A percentile compares a stretch with the other conserved stretches of the same genome.
These are phyloP conservation scores for Venturia canescens DNA, from an alignment of 1,140 invertebrate species.

Conservation along the genomic window DNA sequence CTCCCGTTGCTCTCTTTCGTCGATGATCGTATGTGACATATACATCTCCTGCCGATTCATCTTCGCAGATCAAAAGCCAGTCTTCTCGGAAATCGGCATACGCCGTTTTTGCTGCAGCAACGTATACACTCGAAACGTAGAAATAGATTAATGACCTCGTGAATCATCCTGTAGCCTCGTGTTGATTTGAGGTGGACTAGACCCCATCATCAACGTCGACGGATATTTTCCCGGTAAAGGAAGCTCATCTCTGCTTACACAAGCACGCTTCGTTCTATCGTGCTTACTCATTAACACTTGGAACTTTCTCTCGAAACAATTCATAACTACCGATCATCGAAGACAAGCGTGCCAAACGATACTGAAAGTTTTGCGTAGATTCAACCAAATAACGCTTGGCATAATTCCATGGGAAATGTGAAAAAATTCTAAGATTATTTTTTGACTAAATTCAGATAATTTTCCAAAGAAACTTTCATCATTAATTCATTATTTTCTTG, in stretches of 20 bases:
- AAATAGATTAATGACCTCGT: constrained; percentile 58
- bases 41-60: constrained; percentile 49
- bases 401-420: too few species aligned
- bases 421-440: too few species aligned
- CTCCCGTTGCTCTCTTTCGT: neutral
- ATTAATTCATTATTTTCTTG: too few species aligned
- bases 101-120: constrained; percentile 16
- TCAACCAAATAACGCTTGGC: too few species aligned
- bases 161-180: constrained; percentile 53
- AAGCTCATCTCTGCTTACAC: constrained; percentile 33
- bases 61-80: constrained; percentile 53
- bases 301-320: neutral
- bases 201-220: constrained; percentile 36
- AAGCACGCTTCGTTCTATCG: neutral
- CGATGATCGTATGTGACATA: neutral
- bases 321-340: neutral
- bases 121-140: constrained; percentile 27
- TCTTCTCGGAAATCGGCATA: constrained; percentile 54
- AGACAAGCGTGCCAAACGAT: neutral
- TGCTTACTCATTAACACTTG: neutral
- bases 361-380: neutral
- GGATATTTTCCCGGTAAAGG: constrained; percentile 36
- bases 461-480: too few species aligned
- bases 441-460: too few species aligned
- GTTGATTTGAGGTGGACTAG: constrained; percentile 52